phyloP scores from a whole-genome alignment of 2,113 vertebrate genomes.

The Dunckerocampus dactyliophorus region DNA sequence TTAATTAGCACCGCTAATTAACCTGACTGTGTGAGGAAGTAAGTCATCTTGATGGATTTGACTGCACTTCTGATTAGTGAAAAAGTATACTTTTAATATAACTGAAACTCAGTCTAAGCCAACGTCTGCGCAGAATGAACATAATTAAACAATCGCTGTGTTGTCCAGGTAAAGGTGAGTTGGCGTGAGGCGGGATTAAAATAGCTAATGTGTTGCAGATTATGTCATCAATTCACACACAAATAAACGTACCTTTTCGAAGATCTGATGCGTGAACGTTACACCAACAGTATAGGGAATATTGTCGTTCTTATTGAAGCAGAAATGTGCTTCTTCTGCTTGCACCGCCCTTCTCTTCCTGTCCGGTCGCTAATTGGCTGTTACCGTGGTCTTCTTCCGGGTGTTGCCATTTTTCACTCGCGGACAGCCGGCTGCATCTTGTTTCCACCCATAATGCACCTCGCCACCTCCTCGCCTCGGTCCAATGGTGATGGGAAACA shows the following conservation, averaged over 20 bases:
- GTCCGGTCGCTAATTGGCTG: constrained; percentile 74
- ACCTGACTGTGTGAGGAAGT: too few relatives aligned
- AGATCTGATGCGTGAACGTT: background rate
- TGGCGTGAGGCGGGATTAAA: too few relatives aligned
- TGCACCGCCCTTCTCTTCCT: constrained; percentile 65
- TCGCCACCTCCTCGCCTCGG: background rate
- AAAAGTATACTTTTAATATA: too few relatives aligned
- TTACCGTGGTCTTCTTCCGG: constrained; percentile 41
- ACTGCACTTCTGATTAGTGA: too few relatives aligned
- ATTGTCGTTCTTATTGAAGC: constrained; percentile 53
- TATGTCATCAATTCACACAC: background rate
- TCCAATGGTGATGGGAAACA: too few relatives aligned
- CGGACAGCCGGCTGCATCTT: constrained; percentile 79
- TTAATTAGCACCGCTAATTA: too few relatives aligned
- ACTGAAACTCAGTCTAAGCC: too few relatives aligned
- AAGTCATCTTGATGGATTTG: too few relatives aligned
- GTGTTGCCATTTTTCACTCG: constrained; percentile 77
- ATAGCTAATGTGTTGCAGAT: too few relatives aligned
- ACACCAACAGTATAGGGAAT: background rate
- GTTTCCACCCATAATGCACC: constrained; percentile 92
- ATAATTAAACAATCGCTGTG: too few relatives aligned
- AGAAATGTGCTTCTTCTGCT: constrained; percentile 54
- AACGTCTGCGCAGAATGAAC: too few relatives aligned
- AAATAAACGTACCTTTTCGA: background rate
- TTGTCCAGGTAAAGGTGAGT: too few relatives aligned